A percentile compares a stretch with the other conserved stretches of the same genome.
Evolutionary conservation across 2,888 invertebrate species (phyloP).

Genomic region (Therioaphis trifolii): DNA sequence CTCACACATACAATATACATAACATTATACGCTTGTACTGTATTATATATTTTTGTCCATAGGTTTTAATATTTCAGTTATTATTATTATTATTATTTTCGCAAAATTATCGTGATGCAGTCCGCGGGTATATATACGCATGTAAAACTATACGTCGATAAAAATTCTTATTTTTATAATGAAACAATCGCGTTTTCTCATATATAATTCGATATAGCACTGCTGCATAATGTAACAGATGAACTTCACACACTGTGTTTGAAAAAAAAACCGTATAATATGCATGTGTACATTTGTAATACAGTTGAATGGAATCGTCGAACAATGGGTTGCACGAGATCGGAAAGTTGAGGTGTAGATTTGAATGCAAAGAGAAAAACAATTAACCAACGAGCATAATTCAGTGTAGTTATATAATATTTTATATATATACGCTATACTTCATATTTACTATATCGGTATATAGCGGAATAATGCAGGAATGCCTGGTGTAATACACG

Average conservation of each 20-base stretch:
- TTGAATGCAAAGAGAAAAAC: conserved; percentile 38
- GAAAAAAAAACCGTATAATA: neutral
- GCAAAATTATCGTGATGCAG: neutral
- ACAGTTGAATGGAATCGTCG: neutral
- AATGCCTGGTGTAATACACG: neutral
- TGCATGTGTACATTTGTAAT: neutral
- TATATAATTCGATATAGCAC: neutral
- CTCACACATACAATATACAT: too few relatives aligned
- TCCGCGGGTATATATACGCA: too few relatives aligned
- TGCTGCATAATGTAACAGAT: neutral
- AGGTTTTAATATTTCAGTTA: neutral
- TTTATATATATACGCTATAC: neutral
- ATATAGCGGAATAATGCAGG: neutral
- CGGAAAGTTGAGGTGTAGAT: conserved; percentile 39
- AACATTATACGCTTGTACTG: neutral
- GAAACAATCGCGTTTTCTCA: neutral
- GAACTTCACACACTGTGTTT: conserved; percentile 30
- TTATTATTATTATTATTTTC: neutral
- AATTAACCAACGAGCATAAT: neutral
- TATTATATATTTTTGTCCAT: neutral
- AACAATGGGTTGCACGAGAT: conserved; percentile 24
- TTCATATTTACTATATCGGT: neutral
- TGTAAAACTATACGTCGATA: too few relatives aligned
- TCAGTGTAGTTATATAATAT: neutral
- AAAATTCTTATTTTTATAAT: conserved; percentile 2